Percentiles rank a stretch among this genome's conserved stretches.
Evolutionary conservation across 2,888 invertebrate species (phyloP).

Genomic region (Panopea generosa): DNA sequence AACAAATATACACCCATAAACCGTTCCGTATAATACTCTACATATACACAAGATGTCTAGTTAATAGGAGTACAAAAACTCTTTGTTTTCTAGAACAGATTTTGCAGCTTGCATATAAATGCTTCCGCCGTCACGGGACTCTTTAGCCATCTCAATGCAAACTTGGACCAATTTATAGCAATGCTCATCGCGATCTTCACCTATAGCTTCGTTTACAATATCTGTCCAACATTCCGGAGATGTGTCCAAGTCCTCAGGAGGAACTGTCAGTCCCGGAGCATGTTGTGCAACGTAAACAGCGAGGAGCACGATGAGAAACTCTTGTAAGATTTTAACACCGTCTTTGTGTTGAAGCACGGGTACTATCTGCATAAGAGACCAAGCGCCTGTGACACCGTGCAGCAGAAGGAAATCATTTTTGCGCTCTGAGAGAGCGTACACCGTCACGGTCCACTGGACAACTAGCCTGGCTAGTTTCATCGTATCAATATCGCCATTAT

Average conservation of each 20-base stretch:
- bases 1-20: too few species aligned
- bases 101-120: constrained; percentile 40
- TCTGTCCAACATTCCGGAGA: constrained; percentile 31
- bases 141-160: constrained; percentile 38
- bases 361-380: constrained; percentile 44
- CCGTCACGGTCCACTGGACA: constrained; percentile 37
- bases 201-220: constrained; percentile 27
- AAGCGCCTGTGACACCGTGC: constrained; percentile 59
- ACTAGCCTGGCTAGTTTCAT: constrained; percentile 24
- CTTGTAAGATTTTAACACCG: constrained; percentile 32
- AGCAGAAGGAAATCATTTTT: constrained; percentile 60
- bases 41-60: too few species aligned
- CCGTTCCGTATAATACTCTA: too few species aligned
- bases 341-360: constrained; percentile 32
- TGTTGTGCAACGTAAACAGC: constrained; percentile 43
- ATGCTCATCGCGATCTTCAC: constrained; percentile 51
- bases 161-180: constrained; percentile 61
- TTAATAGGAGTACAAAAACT: too few species aligned
- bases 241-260: neutral
- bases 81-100: neutral
- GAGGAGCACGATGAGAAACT: constrained; percentile 42
- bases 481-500: constrained; percentile 26
- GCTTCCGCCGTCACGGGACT: constrained; percentile 22
- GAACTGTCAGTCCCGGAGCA: constrained; percentile 24
- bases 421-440: constrained; percentile 32